A percentile compares a stretch with the other conserved stretches of the same genome.
These are phyloP conservation scores for Falcunculus frontatus DNA, from an alignment of 2,113 vertebrate species.

Conservation along the genomic window DNA sequence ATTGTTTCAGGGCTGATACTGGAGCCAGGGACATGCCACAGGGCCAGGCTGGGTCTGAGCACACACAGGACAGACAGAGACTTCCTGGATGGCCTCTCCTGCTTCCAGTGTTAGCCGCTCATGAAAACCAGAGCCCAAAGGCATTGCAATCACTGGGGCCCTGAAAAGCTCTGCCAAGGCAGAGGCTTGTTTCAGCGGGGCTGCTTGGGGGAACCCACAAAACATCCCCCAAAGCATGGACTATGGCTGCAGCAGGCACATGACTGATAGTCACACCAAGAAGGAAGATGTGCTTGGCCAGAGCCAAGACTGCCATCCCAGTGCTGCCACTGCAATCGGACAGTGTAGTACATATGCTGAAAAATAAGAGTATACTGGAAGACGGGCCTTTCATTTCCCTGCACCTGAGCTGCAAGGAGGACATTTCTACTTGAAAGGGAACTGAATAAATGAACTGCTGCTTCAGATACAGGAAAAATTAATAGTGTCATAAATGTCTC, in stretches of 20 bases:
- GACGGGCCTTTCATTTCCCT: neutral
- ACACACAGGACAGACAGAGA: neutral
- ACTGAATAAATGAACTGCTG: neutral
- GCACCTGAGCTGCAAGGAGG: neutral
- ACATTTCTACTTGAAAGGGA: neutral
- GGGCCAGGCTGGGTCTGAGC: neutral
- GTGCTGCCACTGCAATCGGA: neutral
- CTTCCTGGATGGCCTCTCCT: neutral
- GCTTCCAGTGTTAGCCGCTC: neutral
- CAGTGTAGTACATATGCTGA: neutral
- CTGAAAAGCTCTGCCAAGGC: neutral
- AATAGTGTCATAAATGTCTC: neutral
- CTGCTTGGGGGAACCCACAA: neutral
- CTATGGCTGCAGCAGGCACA: neutral
- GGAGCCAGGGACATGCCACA: neutral
- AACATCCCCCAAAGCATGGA: neutral
- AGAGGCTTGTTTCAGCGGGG: neutral
- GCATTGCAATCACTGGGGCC: neutral
- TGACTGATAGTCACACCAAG: fast-evolving
- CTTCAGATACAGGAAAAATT: neutral
- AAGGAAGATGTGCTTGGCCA: neutral
- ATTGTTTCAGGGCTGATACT: neutral
- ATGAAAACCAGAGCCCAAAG: neutral
- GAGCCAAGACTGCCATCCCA: neutral
- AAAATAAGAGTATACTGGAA: neutral